Evolutionary conservation across 1,140 invertebrate species (phyloP).

Genomic region (Aradophagus sp.): DNA sequence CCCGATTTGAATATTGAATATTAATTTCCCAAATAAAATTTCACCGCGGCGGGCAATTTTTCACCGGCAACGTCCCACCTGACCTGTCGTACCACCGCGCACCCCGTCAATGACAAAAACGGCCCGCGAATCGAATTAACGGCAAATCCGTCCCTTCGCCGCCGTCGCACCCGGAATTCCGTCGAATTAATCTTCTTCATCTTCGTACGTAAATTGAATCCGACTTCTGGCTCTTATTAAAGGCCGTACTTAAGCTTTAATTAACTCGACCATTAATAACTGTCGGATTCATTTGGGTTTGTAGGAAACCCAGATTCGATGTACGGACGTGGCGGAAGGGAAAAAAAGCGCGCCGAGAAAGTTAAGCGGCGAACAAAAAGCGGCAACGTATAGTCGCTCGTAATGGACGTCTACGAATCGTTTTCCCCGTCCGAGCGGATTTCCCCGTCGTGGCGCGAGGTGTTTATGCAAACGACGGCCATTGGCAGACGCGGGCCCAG

Average conservation of each 20-base stretch:
- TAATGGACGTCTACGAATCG: conserved; percentile 25
- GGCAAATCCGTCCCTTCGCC: too few species aligned
- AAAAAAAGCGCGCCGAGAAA: neutral
- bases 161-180: conserved; percentile 21
- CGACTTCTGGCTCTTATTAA: conserved; percentile 46
- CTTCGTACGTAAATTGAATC: conserved; percentile 48
- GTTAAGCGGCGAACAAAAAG: too few species aligned
- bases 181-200: conserved; percentile 52
- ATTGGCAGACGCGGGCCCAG: too few species aligned
- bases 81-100: neutral
- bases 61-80: conserved; percentile 15
- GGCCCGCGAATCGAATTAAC: too few species aligned
- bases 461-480: too few species aligned
- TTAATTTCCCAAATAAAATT: conserved; percentile 56
- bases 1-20: conserved; percentile 56
- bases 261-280: conserved; percentile 51
- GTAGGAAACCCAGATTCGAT: conserved; percentile 25
- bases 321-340: neutral
- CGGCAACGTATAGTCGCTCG: too few species aligned
- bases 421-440: too few species aligned
- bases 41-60: conserved; percentile 9
- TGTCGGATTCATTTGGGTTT: conserved; percentile 48
- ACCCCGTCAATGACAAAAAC: too few species aligned
- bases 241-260: conserved; percentile 48
- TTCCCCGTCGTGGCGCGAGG: too few species aligned